phyloP scores from a whole-genome alignment of 2,888 invertebrate species.

The Ormyrus labotus region DNA sequence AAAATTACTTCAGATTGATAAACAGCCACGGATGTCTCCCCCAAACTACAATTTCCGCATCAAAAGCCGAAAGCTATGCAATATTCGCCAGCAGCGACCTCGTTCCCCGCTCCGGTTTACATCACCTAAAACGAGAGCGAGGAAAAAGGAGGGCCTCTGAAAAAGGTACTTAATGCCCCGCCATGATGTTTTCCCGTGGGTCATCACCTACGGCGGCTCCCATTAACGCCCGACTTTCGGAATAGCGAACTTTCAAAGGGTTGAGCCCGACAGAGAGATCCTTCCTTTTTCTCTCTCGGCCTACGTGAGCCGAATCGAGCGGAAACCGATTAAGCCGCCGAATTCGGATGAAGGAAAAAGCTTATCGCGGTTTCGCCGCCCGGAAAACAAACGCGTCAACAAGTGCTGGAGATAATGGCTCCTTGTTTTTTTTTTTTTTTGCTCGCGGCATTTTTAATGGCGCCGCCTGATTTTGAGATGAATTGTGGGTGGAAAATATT shows the following conservation, averaged over 20 bases:
- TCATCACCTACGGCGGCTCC: not conserved
- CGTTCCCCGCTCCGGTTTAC: not conserved
- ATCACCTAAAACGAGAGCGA: not conserved
- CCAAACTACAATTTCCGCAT: not conserved
- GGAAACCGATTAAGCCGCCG: not conserved
- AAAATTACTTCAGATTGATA: too few relatives aligned
- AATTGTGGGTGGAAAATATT: too few relatives aligned
- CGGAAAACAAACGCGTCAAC: too few relatives aligned
- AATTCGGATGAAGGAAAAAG: not conserved
- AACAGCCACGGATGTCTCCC: too few relatives aligned
- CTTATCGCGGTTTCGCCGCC: not conserved
- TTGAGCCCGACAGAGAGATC: constrained; percentile 13
- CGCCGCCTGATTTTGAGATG: too few relatives aligned
- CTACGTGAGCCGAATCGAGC: constrained; percentile 17
- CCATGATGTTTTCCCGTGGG: constrained; percentile 29
- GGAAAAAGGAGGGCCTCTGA: not conserved
- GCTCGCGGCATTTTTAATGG: too few relatives aligned
- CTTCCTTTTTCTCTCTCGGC: constrained; percentile 42
- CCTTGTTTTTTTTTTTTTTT: too few relatives aligned
- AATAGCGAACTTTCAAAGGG: constrained; percentile 38
- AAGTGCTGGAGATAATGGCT: too few relatives aligned
- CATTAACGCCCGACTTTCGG: constrained; percentile 19
- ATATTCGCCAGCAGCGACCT: not conserved
- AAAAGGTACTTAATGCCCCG: constrained; percentile 19
- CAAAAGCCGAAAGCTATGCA: not conserved